phyloP scores from a whole-genome alignment of 1,140 invertebrate genomes.

The Megathymus violae region DNA sequence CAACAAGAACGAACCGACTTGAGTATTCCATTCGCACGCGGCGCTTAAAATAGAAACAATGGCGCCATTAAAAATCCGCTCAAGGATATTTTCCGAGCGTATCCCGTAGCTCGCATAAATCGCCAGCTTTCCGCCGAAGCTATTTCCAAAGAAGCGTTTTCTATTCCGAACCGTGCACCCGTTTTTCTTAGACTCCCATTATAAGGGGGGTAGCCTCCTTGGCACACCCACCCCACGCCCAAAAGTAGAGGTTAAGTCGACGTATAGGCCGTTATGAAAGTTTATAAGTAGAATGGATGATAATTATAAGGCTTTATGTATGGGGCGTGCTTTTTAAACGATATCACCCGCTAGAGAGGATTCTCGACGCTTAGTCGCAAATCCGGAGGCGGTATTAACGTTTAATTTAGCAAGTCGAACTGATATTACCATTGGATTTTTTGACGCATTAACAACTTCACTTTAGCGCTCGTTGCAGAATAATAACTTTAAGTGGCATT shows the following conservation, averaged over 20 bases:
- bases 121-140: conserved; percentile 81
- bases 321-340: conserved; percentile 72
- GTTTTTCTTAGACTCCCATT: conserved; percentile 81
- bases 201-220: conserved; percentile 65
- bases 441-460: background rate
- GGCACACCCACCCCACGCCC: conserved; percentile 48
- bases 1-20: conserved; percentile 62
- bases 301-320: conserved; percentile 80
- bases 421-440: background rate
- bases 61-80: conserved; percentile 81
- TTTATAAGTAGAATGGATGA: conserved; percentile 83
- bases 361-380: conserved; percentile 42
- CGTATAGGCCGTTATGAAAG: conserved; percentile 83
- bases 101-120: conserved; percentile 81
- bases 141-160: conserved; percentile 82
- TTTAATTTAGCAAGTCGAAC: background rate
- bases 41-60: conserved; percentile 83
- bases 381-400: conserved; percentile 15
- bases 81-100: conserved; percentile 77
- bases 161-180: conserved; percentile 80
- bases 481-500: no score
- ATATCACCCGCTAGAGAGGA: conserved; percentile 62
- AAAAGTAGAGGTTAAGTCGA: conserved; percentile 81
- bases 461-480: no score
- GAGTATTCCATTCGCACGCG: conserved; percentile 79